Conservation (phyloP, 2,888 invertebrate genomes). For the Agonopterix arenella region DNA sequence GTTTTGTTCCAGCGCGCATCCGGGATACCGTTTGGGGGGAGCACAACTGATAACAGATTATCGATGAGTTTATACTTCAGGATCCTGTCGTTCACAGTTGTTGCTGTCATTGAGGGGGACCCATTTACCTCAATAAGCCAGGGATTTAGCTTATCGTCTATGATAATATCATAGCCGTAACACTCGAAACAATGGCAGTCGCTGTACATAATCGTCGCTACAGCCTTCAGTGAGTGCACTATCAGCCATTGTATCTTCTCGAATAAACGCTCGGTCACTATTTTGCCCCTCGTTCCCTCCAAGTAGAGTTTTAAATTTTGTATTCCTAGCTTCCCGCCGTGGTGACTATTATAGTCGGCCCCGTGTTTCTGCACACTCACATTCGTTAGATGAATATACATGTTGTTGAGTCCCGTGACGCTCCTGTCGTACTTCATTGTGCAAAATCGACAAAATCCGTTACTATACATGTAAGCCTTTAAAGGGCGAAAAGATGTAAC, state of each 20-base stretch:
- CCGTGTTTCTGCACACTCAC: slow-evolving; percentile 98
- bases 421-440: slow-evolving; percentile 95
- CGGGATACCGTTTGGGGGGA: slow-evolving; percentile 90
- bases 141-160: slow-evolving; percentile 93
- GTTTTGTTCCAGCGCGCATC: slow-evolving; percentile 92
- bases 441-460: slow-evolving; percentile 96
- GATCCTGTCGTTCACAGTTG: slow-evolving; percentile 94
- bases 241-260: slow-evolving; percentile 91
- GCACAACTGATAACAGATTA: slow-evolving; percentile 91
- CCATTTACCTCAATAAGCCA: slow-evolving; percentile 96
- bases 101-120: slow-evolving; percentile 94
- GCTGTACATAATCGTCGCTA: slow-evolving; percentile 92
- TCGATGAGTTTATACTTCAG: slow-evolving; percentile 94
- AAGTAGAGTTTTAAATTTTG: slow-evolving; percentile 91
- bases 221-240: slow-evolving; percentile 93
- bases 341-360: slow-evolving; percentile 90
- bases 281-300: slow-evolving; percentile 92
- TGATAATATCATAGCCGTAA: slow-evolving; percentile 96
- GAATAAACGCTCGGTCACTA: slow-evolving; percentile 91
- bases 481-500: slow-evolving; percentile 95
- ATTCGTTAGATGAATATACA: slow-evolving; percentile 96
- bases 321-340: slow-evolving; percentile 96
- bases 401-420: slow-evolving; percentile 90
- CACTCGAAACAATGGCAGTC: slow-evolving; percentile 95
- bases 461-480: slow-evolving; percentile 92